Base-by-base conservation (phyloP, 2,113 vertebrate species). In the Oncorhynchus clarkii region DNA sequence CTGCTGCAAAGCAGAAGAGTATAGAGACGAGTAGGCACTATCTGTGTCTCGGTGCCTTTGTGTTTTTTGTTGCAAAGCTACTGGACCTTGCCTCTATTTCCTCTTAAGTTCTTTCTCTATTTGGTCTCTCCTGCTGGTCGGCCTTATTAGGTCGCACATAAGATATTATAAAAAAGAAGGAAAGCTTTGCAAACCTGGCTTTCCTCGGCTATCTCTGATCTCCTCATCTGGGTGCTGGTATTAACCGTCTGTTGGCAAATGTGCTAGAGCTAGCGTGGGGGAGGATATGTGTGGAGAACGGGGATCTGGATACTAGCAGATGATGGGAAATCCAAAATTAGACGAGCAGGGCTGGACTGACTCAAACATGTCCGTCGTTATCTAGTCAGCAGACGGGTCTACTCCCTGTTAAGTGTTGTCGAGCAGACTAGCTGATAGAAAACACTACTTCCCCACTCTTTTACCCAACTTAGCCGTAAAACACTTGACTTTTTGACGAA, bases 291-390 rank as follows among this genome's bases (percentile, higher is more conserved):
- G 12, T 24, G 26, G 26, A 4, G 64, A 13, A 27, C 11, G 3
- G 26, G 24, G 26, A 27, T 29, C 22, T 11, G 64, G 24, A 27
- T 12, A 27, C 24, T 13, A 29, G 64, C 26, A 12, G 64, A 77
- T 82, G 80, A 81, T 83, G 83, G 83, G 86, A 87, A 83, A 80
- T 88, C 83, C 81, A 83, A 88, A 89, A 85, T 88, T 83, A 89
- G 88, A 34, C 34, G 6, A 34, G 34, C 31, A 34, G 31, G 31
- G 6, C 78, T 54, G 12, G 75, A 83, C 80, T 72, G 80, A 79
- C 84, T 82, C 73, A 59, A 82, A 80, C 80, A 75, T 80, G 77
- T 86, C 83, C 80, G 80, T 86, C 78, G 80, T 85, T 89, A 86
- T 89, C 88, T 76, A 60, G 82, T 86, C 80, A 84, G 77, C 73